Evolutionary conservation across 1,140 invertebrate species (phyloP).

Genomic region (Drosophila ambigua): DNA sequence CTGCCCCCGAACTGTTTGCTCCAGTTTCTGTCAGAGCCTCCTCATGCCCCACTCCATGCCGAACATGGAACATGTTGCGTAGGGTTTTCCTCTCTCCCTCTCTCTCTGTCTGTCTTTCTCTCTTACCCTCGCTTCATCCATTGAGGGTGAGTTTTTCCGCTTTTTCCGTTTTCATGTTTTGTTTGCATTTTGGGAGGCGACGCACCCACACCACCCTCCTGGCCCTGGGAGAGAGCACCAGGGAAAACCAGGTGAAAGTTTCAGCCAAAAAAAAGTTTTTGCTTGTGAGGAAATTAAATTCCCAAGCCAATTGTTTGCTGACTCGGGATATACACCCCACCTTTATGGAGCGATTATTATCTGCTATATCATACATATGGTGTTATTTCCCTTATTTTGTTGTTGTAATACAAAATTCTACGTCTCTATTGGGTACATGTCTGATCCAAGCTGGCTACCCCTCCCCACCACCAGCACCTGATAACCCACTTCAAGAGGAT

Average conservation of each 20-base stretch:
- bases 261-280: conserved; percentile 1
- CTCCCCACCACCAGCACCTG: no score
- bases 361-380: no score
- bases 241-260: conserved; percentile 18
- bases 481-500: no score
- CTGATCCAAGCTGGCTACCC: no score
- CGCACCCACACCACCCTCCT: conserved; percentile 14
- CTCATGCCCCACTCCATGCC: conserved; percentile 22
- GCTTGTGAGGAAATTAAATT: conserved; percentile 18
- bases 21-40: conserved; percentile 51
- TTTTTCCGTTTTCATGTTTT: conserved; percentile 32
- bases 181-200: conserved; percentile 36
- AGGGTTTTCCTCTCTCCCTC: conserved; percentile 53
- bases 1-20: conserved; percentile 30
- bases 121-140: not conserved
- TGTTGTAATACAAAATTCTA: no score
- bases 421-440: no score
- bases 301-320: conserved; percentile 11
- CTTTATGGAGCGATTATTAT: not conserved
- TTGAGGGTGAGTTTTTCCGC: conserved; percentile 58
- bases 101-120: not conserved
- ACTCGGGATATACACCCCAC: no score
- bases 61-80: conserved; percentile 82
- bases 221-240: not conserved
- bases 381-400: not conserved